Conservation (phyloP, 2,113 vertebrate genomes). For the Xerus inauris region DNA sequence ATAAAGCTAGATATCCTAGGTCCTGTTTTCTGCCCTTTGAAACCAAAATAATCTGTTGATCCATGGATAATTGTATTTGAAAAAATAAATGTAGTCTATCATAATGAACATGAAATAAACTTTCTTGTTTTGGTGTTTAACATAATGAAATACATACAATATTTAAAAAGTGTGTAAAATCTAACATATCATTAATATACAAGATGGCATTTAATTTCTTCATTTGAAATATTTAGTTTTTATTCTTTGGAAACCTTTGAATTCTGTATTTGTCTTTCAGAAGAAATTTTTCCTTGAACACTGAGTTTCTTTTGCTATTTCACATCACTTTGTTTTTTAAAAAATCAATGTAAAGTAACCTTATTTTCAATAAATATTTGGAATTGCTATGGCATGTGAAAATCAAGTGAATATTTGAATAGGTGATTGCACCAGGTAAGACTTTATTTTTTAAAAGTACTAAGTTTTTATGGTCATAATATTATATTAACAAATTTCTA, state of each 20-base stretch:
- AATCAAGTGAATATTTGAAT: not conserved
- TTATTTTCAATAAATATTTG: not conserved
- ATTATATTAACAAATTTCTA: not conserved
- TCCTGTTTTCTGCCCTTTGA: not conserved
- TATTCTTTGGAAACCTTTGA: not conserved
- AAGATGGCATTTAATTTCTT: not conserved
- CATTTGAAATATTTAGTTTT: not conserved
- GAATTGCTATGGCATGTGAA: not conserved
- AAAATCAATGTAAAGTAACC: not conserved
- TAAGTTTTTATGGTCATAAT: not conserved
- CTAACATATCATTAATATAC: not conserved
- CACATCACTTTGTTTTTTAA: not conserved
- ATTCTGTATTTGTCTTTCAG: not conserved
- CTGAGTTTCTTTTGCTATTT: not conserved
- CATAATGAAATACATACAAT: not conserved
- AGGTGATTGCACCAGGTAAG: not conserved
- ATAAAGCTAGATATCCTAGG: not conserved
- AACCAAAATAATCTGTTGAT: not conserved
- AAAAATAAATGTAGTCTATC: not conserved
- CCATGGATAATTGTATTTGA: not conserved
- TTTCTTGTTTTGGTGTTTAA: not conserved
- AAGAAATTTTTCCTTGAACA: not conserved
- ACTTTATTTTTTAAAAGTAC: conserved; percentile 20
- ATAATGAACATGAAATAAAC: not conserved
- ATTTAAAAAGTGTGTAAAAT: not conserved